Conservation (phyloP, 2,888 invertebrate genomes). For the Oxystoma pomonae region DNA sequence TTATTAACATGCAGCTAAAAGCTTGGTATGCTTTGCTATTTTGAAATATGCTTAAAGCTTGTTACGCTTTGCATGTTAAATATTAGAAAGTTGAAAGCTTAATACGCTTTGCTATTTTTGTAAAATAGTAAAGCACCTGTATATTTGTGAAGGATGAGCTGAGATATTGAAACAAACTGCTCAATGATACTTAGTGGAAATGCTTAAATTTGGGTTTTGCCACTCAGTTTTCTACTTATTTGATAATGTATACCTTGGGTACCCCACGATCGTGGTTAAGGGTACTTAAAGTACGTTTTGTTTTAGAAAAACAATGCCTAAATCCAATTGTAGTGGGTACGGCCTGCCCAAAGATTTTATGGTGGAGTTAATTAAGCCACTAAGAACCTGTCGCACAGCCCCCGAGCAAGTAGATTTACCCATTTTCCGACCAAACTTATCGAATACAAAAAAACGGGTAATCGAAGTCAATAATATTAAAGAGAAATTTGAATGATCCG, state of each 20-base stretch:
- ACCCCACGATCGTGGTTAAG: no score
- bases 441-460: constrained; percentile 22
- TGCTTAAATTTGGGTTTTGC: background rate
- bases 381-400: constrained; percentile 15
- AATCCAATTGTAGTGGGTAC: no score
- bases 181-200: no score
- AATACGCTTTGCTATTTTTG: background rate
- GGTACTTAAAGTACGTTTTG: background rate
- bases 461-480: constrained; percentile 19
- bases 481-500: constrained; percentile 21
- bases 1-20: no score
- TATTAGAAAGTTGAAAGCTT: background rate
- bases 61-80: background rate
- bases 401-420: constrained; percentile 24
- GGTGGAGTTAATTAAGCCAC: constrained; percentile 14
- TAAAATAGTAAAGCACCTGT: no score
- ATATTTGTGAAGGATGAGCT: no score
- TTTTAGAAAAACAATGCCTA: background rate
- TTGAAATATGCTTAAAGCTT: background rate
- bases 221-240: background rate
- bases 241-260: background rate
- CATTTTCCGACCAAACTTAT: constrained; percentile 16
- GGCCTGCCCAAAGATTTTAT: constrained; percentile 5
- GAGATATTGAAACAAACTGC: no score
- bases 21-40: background rate